Conservation (phyloP, 2,888 invertebrate species). For the Mystacides longicornis region DNA sequence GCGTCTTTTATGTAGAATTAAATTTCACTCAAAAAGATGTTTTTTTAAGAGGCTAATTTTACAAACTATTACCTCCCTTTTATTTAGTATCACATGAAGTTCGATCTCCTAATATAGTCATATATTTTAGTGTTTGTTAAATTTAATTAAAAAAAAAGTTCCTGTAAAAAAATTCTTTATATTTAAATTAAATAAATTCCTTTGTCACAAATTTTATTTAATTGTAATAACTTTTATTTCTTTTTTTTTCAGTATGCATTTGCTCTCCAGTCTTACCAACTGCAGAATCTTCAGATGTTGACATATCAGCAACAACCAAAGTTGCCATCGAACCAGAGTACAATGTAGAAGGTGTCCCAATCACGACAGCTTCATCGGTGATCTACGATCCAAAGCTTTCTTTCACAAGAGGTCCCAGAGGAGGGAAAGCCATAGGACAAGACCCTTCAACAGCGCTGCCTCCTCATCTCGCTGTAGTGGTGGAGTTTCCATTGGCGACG, state of each 20-base stretch:
- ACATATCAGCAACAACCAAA: background rate
- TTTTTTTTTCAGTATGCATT: conserved; percentile 19
- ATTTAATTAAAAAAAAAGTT: no score
- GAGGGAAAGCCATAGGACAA: conserved; percentile 22
- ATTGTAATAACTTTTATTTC: no score
- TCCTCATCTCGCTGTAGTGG: conserved; percentile 9
- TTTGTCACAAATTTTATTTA: no score
- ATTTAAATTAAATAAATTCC: no score
- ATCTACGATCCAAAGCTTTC: background rate
- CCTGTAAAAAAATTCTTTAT: no score
- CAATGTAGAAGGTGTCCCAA: background rate
- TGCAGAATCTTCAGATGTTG: background rate
- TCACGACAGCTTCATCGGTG: conserved; percentile 2
- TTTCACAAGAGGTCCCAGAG: conserved; percentile 4
- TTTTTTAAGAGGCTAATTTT: no score
- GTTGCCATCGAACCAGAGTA: background rate
- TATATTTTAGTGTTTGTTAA: no score
- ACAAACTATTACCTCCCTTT: no score
- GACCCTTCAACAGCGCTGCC: conserved; percentile 12
- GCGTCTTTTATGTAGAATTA: no score
- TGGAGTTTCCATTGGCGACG: conserved; percentile 9
- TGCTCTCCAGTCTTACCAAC: conserved; percentile 18
- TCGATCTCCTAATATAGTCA: no score
- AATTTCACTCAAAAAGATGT: no score
- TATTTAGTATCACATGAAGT: no score